Conservation (phyloP, 2,888 invertebrate species). For the Bugulina stolonifera region DNA sequence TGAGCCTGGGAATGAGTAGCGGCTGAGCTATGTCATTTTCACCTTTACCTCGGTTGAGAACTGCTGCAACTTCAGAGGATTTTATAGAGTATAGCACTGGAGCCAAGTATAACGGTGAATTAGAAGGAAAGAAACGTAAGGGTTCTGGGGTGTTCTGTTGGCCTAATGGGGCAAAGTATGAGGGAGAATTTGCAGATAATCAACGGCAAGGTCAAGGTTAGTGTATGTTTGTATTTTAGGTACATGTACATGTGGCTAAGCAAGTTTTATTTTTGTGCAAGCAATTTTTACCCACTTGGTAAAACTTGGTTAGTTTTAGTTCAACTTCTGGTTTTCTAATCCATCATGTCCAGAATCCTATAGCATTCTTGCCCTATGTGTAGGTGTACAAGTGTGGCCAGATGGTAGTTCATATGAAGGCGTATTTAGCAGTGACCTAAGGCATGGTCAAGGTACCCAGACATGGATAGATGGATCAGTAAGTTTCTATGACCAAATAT, state of each 20-base stretch:
- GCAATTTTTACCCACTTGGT: too few species aligned
- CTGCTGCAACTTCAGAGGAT: background rate
- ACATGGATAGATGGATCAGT: conserved; percentile 50
- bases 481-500: conserved; percentile 17
- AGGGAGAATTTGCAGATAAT: conserved; percentile 48
- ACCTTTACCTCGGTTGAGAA: background rate
- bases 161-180: conserved; percentile 50
- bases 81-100: conserved; percentile 39
- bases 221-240: too few species aligned
- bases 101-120: conserved; percentile 41
- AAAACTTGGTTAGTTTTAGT: too few species aligned
- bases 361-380: too few species aligned
- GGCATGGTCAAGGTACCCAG: conserved; percentile 47
- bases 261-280: too few species aligned
- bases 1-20: too few species aligned
- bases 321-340: too few species aligned
- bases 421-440: conserved; percentile 43
- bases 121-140: conserved; percentile 39
- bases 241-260: too few species aligned
- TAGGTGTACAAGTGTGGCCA: conserved; percentile 47
- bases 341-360: too few species aligned
- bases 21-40: conserved; percentile 19
- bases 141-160: conserved; percentile 48
- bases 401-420: conserved; percentile 49
- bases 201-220: conserved; percentile 47